phyloP scores from a whole-genome alignment of 2,797 vertebrate genomes.

The Telmatherina bonti region DNA sequence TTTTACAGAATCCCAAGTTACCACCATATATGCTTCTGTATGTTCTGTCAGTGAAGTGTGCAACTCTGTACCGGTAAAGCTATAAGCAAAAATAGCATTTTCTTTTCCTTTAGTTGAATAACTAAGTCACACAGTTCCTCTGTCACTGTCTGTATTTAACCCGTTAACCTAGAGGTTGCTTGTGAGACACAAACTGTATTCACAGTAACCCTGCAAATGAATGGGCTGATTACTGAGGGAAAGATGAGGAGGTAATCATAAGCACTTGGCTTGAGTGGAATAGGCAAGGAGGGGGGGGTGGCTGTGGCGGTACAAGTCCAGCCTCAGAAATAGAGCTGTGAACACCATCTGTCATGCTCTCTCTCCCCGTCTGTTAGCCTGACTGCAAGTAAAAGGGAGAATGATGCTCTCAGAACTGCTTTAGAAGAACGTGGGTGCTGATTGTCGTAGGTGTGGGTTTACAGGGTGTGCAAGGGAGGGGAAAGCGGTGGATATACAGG shows the following conservation, averaged over 20 bases:
- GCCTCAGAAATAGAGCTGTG: conserved; percentile 91
- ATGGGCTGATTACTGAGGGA: conserved; percentile 80
- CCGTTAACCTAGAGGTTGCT: conserved; percentile 63
- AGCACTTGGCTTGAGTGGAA: conserved; percentile 82
- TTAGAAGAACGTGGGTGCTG: conserved; percentile 84
- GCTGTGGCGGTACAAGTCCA: conserved; percentile 86
- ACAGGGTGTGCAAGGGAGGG: conserved; percentile 70
- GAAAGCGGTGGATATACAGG: conserved; percentile 68
- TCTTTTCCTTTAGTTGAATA: conserved; percentile 20
- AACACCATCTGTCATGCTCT: conserved; percentile 89
- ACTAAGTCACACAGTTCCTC: conserved; percentile 15
- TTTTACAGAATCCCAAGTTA: conserved; percentile 1
- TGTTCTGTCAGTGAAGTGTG: conserved; percentile 8
- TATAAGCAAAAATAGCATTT: conserved; percentile 12
- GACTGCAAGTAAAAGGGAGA: conserved; percentile 82
- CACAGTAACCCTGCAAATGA: conserved; percentile 83
- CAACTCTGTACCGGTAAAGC: not conserved
- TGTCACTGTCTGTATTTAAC: conserved; percentile 55
- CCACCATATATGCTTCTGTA: conserved; percentile 3
- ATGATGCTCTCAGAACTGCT: conserved; percentile 79
- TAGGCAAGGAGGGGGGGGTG: conserved; percentile 65
- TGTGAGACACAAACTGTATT: conserved; percentile 74
- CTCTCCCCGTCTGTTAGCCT: conserved; percentile 87
- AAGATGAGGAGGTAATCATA: conserved; percentile 80
- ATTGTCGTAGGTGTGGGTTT: conserved; percentile 85